Conservation (phyloP, 2,888 invertebrate genomes). For the Vesta saturnalis region DNA sequence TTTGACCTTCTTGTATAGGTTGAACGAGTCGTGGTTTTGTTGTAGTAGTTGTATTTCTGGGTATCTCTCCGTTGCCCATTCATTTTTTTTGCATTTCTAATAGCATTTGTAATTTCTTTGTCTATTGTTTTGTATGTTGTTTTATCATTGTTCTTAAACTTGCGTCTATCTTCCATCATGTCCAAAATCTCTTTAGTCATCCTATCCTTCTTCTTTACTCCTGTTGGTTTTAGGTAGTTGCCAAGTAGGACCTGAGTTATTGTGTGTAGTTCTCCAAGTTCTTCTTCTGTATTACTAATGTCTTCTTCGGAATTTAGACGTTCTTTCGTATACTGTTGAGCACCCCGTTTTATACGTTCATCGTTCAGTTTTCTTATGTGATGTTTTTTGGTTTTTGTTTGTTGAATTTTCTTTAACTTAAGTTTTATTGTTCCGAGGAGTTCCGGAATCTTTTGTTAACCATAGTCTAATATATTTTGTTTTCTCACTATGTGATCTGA, state of each 20-base stretch:
- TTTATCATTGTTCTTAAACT: neutral
- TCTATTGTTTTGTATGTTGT: neutral
- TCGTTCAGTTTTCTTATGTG: neutral
- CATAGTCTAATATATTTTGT: too few species aligned
- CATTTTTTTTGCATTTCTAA: neutral
- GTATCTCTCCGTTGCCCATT: neutral
- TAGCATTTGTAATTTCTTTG: neutral
- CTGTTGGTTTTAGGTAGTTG: neutral
- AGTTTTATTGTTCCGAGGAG: neutral
- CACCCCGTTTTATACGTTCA: neutral
- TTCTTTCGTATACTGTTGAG: neutral
- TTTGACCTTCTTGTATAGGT: slow-evolving; percentile 2
- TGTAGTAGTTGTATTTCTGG: neutral
- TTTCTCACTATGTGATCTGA: neutral
- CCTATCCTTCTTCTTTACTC: neutral
- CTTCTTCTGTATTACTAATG: too few species aligned
- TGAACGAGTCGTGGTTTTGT: neutral
- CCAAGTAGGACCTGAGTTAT: too few species aligned
- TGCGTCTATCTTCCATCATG: neutral
- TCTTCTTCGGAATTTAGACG: too few species aligned
- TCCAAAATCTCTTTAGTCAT: neutral
- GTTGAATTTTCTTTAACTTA: neutral
- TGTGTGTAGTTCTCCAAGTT: too few species aligned
- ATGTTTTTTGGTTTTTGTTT: neutral
- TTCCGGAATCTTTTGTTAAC: neutral